Percentiles rank a stretch among this genome's conserved stretches.
These are phyloP conservation scores for Rhagonycha fulva DNA, from an alignment of 2,888 invertebrate genomes.

Conservation along the genomic window DNA sequence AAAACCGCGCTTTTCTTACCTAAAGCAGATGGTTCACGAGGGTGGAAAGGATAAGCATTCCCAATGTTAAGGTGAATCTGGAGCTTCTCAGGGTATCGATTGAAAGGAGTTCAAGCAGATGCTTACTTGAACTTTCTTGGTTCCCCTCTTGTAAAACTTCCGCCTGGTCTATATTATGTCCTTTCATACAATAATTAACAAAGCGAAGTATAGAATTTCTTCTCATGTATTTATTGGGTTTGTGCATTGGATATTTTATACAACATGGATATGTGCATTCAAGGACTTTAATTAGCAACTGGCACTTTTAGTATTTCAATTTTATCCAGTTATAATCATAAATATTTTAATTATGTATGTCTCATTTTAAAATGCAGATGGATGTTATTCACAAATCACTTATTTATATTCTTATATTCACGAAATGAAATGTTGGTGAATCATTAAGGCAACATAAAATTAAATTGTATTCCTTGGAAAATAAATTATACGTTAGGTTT, in stretches of 20 bases:
- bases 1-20: conserved; percentile 28
- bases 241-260: not conserved
- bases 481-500: not conserved
- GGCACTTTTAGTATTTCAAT: not conserved
- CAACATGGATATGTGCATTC: not conserved
- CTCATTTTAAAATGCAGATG: not conserved
- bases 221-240: conserved; percentile 10
- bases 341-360: not conserved
- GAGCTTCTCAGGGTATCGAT: conserved; percentile 34
- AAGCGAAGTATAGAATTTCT: conserved; percentile 24
- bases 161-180: conserved; percentile 27
- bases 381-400: not conserved
- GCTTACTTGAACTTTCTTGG: conserved; percentile 34
- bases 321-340: not conserved
- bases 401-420: not conserved
- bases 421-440: not conserved
- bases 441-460: not conserved
- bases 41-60: conserved; percentile 31
- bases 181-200: conserved; percentile 24
- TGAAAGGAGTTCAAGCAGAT: conserved; percentile 39
- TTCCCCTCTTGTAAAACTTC: conserved; percentile 27
- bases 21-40: conserved; percentile 27
- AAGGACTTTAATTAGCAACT: not conserved
- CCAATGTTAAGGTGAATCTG: conserved; percentile 29
- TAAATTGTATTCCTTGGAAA: not conserved